phyloP scores from a whole-genome alignment of 2,113 vertebrate species.

The Indicator maculatus region DNA sequence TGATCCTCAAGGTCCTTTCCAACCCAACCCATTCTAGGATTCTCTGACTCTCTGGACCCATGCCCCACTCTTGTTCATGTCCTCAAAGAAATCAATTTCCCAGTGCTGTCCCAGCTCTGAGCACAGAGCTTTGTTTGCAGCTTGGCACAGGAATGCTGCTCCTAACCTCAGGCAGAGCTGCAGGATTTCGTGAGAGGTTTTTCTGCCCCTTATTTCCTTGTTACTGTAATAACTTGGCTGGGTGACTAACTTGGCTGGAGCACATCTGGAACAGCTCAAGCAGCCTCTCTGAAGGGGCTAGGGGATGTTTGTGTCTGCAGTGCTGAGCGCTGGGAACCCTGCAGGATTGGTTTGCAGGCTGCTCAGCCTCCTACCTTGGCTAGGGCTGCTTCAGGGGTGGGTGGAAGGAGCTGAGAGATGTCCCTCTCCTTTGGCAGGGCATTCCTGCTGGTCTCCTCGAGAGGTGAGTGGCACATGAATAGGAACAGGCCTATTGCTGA shows the following conservation, averaged over 20 bases:
- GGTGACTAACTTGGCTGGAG: not conserved
- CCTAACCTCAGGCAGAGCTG: not conserved
- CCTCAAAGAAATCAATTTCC: not conserved
- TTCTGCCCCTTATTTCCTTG: not conserved
- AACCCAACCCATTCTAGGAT: too few relatives aligned
- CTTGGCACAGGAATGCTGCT: not conserved
- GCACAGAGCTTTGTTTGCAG: not conserved
- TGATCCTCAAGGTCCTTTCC: too few relatives aligned
- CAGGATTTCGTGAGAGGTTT: not conserved
- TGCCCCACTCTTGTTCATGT: not conserved
- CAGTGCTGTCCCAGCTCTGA: not conserved
- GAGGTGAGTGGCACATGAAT: slow-evolving; percentile 25
- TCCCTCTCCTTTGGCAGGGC: not conserved
- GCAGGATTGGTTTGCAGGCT: not conserved
- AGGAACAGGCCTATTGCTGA: slow-evolving; percentile 70
- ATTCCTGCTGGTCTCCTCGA: not conserved
- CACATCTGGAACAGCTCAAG: not conserved
- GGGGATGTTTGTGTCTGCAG: not conserved
- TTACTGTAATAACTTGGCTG: not conserved
- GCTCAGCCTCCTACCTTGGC: not conserved
- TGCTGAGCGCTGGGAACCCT: accelerated
- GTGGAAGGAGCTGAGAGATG: not conserved
- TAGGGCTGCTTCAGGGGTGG: not conserved
- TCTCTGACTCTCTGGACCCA: too few relatives aligned
- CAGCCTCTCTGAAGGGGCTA: not conserved